Conservation (phyloP, 2,113 vertebrate species). For the Pedionomus torquatus region DNA sequence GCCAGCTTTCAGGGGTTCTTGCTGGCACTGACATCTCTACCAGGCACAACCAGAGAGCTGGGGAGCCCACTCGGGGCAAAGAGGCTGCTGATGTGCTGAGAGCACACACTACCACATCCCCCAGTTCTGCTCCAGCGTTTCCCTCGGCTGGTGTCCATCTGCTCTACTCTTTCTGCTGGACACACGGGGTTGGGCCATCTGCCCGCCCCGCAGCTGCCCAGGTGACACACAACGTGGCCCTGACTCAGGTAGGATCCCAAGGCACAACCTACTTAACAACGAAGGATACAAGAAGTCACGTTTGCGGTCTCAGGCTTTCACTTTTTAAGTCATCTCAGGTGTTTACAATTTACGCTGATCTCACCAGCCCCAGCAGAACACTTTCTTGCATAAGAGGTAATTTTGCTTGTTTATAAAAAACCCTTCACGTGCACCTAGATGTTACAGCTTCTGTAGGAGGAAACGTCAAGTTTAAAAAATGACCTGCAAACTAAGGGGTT, state of each 20-base stretch:
- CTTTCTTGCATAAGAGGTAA: background rate
- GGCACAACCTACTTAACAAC: background rate
- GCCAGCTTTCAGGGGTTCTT: background rate
- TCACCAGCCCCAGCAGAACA: background rate
- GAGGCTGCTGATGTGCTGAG: background rate
- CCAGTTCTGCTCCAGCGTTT: background rate
- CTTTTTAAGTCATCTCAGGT: background rate
- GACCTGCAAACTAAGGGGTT: background rate
- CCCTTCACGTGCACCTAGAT: background rate
- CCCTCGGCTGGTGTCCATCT: background rate
- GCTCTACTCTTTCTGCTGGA: background rate
- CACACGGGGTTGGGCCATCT: background rate
- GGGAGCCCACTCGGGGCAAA: background rate
- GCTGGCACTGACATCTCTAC: background rate
- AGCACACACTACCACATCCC: rapidly evolving
- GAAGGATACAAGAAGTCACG: background rate
- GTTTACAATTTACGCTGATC: background rate
- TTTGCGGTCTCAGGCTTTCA: background rate
- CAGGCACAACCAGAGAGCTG: background rate
- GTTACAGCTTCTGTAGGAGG: background rate
- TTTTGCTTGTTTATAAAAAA: background rate
- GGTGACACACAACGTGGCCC: background rate
- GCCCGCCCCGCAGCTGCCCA: background rate
- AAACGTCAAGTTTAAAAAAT: background rate
- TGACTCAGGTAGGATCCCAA: background rate